Base-by-base conservation (phyloP, 2,888 invertebrate genomes). In the Cerastoderma edule region DNA sequence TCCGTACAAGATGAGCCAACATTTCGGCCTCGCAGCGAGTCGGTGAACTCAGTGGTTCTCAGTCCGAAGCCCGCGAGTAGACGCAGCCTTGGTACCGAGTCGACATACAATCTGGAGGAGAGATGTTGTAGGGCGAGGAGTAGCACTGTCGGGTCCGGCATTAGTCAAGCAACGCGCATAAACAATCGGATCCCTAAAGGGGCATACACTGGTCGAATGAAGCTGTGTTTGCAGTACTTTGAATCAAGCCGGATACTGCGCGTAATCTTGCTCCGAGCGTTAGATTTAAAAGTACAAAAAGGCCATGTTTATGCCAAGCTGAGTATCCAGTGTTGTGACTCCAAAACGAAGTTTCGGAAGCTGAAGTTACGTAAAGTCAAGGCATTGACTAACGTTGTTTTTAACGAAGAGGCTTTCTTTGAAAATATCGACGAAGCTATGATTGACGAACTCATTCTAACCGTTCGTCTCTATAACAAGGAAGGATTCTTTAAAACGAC, bases 321-420 rank as follows among this genome's bases (percentile, higher is more conserved):
- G 0, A 2, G 39, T n/a, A 28, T 24, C 0, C 24, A 60, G 10
- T 60, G 8, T 8, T 10, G 22, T 0, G 13, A 10, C 2, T n/a
- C 39, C 2, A 39, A 33, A 24, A 33, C 19, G 19, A 35, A 39
- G 5, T n/a, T 0, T 10, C 22, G 27, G 39, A 35, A 35, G n/a
- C 22, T 60, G 5, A n/a, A 5, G 2, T 33, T 39, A 22, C 19
- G 10, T n/a, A 60, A 60, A 22, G 35, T 33, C 0, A 60, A 60
- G 39, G 60, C 60, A 22, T 22, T 22, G 4, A 19, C 35, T 13
- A 27, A 39, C 16, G 60, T 60, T 22, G 33, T 33, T 6, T 60
- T 60, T 27, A 60, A 60, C 30, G 60, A 35, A 33, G 22, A 35
- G n/a, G 60, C n/a, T 4, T 60, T 39, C 35, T 60, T 60, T 33